These are phyloP conservation scores for Willisornis vidua DNA, from an alignment of 2,113 vertebrate genomes.

Conservation along the genomic window DNA sequence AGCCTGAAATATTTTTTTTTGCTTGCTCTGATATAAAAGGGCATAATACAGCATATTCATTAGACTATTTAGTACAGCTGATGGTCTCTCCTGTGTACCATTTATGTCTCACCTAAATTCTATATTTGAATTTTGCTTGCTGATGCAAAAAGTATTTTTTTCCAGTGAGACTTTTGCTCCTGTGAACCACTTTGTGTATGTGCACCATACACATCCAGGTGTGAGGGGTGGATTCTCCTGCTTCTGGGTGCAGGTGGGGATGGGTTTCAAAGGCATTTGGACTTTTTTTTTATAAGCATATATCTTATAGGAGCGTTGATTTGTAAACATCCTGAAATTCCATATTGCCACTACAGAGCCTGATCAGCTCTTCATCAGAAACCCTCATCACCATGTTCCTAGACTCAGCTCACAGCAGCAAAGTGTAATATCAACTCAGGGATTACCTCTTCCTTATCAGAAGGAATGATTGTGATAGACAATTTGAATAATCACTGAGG, in stretches of 20 bases:
- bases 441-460: not conserved
- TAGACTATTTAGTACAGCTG: not conserved
- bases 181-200: rapidly evolving
- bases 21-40: not conserved
- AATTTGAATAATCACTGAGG: not conserved
- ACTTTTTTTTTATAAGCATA: not conserved
- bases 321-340: not conserved
- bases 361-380: rapidly evolving
- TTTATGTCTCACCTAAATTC: not conserved
- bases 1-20: not conserved
- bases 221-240: not conserved
- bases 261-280: not conserved
- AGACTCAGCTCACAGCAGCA: not conserved
- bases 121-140: not conserved
- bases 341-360: not conserved
- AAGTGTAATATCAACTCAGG: not conserved
- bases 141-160: not conserved
- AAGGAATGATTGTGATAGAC: not conserved
- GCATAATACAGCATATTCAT: not conserved
- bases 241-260: not conserved
- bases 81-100: not conserved
- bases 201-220: not conserved
- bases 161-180: not conserved
- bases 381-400: not conserved
- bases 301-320: not conserved